phyloP scores from a whole-genome alignment of 2,888 invertebrate genomes.

The Calameuta filiformis region DNA sequence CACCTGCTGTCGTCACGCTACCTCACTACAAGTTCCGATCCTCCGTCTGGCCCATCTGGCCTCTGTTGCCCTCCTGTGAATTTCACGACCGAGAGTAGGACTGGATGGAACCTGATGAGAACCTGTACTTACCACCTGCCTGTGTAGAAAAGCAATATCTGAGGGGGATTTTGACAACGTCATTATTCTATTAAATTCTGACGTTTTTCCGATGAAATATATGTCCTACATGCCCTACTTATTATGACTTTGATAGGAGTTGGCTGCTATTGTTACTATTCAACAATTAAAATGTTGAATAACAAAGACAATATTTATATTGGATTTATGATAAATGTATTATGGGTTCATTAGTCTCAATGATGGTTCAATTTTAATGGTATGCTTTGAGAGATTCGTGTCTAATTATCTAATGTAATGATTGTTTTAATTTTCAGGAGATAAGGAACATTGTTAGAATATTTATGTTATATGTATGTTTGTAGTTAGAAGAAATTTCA shows the following conservation, averaged over 20 bases:
- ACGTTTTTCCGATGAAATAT: background rate
- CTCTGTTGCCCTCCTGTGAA: no score
- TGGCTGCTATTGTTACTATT: background rate
- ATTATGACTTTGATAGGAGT: background rate
- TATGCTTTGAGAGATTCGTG: background rate
- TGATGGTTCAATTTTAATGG: background rate
- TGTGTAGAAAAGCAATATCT: no score
- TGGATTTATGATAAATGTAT: background rate
- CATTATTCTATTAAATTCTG: background rate
- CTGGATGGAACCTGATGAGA: no score
- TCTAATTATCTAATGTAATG: background rate
- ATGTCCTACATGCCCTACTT: background rate
- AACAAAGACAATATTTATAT: background rate
- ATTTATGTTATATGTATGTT: background rate
- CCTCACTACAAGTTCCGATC: background rate
- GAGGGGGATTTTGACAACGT: no score
- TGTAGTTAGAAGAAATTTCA: background rate
- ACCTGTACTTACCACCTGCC: no score
- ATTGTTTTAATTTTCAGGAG: background rate
- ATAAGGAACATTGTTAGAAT: background rate
- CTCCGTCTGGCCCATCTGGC: background rate
- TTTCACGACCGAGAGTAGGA: no score
- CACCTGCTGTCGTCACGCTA: constrained; percentile 44
- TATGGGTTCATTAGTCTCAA: background rate
- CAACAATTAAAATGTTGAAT: background rate